phyloP scores from a whole-genome alignment of 92 coral and sea anemone species.

The Phenganax subtilis region DNA sequence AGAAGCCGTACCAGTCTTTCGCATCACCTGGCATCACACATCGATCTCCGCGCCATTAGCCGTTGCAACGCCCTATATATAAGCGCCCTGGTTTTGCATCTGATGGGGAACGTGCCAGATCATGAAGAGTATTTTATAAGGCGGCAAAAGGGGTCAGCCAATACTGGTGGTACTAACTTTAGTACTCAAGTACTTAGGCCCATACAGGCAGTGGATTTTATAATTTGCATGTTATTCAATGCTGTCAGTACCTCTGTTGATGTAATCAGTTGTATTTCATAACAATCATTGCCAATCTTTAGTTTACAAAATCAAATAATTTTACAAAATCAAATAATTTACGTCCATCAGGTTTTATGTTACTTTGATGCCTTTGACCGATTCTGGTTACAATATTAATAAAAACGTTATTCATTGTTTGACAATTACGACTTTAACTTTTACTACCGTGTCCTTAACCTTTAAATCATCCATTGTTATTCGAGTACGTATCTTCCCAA shows the following conservation, averaged over 20 bases:
- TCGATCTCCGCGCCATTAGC: no score
- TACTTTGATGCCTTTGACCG: conserved; percentile 24
- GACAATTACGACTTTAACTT: conserved; percentile 42
- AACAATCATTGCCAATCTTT: conserved; percentile 35
- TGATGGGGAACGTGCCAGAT: conserved; percentile 26
- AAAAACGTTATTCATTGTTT: conserved; percentile 46
- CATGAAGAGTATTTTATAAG: conserved; percentile 26
- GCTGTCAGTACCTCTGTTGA: conserved; percentile 31
- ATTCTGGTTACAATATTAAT: conserved; percentile 40
- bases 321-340: conserved; percentile 37
- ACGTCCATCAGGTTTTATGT: conserved; percentile 27
- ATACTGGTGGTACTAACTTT: conserved; percentile 42
- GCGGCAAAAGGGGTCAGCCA: conserved; percentile 26
- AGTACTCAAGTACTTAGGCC: conserved; percentile 42
- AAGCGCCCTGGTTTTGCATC: no score
- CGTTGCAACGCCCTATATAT: no score
- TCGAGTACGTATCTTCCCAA: conserved; percentile 10
- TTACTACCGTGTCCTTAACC: conserved; percentile 10
- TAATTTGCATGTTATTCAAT: not conserved
- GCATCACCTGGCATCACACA: no score
- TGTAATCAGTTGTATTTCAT: conserved; percentile 25
- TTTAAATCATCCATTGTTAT: conserved; percentile 21
- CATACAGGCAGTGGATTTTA: no score
- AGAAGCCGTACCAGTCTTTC: no score
- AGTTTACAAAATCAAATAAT: no score